Evolutionary conservation across 2,888 invertebrate genomes (phyloP).

Genomic region (Leucoptera coffeella): DNA sequence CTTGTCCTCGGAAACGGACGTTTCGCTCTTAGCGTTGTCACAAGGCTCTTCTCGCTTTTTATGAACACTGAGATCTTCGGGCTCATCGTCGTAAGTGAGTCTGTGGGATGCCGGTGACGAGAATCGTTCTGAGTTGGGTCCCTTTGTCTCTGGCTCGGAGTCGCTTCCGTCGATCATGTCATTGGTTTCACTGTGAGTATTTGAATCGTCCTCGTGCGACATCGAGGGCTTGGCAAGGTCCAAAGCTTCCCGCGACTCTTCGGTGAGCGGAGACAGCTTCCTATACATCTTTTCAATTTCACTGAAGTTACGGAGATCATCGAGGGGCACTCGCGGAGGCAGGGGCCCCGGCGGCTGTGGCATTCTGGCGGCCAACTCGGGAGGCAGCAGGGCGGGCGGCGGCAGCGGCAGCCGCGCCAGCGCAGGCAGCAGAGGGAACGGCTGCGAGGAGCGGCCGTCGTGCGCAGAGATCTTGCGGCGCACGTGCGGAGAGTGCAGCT

Average conservation of each 20-base stretch:
- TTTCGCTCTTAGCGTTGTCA: constrained; percentile 32
- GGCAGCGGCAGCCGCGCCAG: constrained; percentile 67
- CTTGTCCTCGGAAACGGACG: constrained; percentile 38
- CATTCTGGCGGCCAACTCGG: constrained; percentile 44
- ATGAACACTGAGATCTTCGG: constrained; percentile 64
- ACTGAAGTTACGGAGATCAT: constrained; percentile 44
- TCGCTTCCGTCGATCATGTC: constrained; percentile 12
- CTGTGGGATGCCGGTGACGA: constrained; percentile 21
- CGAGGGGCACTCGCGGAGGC: constrained; percentile 46
- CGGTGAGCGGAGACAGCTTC: constrained; percentile 29
- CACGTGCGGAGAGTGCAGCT: constrained; percentile 91
- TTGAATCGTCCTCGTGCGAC: constrained; percentile 24
- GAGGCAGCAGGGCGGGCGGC: constrained; percentile 60
- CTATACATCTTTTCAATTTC: constrained; percentile 50
- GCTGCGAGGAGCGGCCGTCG: constrained; percentile 81
- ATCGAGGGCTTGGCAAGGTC: constrained; percentile 24
- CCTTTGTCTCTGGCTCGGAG: constrained; percentile 27
- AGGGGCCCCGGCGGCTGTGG: constrained; percentile 32
- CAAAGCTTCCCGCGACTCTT: constrained; percentile 19
- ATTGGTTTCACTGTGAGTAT: constrained; percentile 31
- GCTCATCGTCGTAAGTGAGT: constrained; percentile 49
- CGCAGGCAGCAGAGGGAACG: constrained; percentile 67
- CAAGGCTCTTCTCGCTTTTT: constrained; percentile 59
- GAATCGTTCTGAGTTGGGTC: constrained; percentile 14
- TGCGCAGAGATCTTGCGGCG: constrained; percentile 89